Evolutionary conservation across 2,797 vertebrate species (phyloP), one percentile per base, ranked within the genome.

Genomic region (Acropternis orthonyx): DNA sequence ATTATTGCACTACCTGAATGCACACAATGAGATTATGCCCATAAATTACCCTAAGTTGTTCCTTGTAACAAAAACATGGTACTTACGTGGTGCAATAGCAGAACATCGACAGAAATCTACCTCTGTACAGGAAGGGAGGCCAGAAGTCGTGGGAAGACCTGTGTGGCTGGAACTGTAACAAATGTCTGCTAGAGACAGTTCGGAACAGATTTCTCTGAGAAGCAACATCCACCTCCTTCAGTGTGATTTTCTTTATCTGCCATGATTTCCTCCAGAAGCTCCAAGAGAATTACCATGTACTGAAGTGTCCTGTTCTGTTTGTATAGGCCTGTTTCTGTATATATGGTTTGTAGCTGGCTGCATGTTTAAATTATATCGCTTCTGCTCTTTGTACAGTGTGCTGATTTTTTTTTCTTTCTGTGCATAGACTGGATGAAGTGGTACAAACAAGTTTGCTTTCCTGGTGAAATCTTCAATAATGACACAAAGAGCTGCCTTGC

Each of bases 281-380:
- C 77, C 34, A 59, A 12, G 32, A 24, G 80, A 83, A 68, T 83
- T 75, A 32, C 7, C 15, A 72, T 80, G 86, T 92, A 77, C 75
- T 54, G 21, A 94, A 71, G 63, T 77, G 44, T 92, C 74, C 79
- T 93, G 85, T 76, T 92, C 68, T 83, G 56, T 95, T 95, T 95
- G 94, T 94, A 88, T 37, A 89, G 85, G 71, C 58, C 43, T 80
- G 43, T 84, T 91, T 85, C 11, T 97, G 95, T 97, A 95, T 84
- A 96, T 94, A 93, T 93, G 87, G 91, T 92, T 96, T 93, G 59
- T 86, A 95, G 86, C 74, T 49, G 88, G 46, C 37, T 89, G 89
- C 94, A 96, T 95, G 95, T 97, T 96, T 96, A 95, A 97, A 93
- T 97, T 96, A 93, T 95, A 92, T 71, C 10, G 10, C 67, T 92